phyloP scores from a whole-genome alignment of 1,140 invertebrate species.

The Bilobella aurantiaca region DNA sequence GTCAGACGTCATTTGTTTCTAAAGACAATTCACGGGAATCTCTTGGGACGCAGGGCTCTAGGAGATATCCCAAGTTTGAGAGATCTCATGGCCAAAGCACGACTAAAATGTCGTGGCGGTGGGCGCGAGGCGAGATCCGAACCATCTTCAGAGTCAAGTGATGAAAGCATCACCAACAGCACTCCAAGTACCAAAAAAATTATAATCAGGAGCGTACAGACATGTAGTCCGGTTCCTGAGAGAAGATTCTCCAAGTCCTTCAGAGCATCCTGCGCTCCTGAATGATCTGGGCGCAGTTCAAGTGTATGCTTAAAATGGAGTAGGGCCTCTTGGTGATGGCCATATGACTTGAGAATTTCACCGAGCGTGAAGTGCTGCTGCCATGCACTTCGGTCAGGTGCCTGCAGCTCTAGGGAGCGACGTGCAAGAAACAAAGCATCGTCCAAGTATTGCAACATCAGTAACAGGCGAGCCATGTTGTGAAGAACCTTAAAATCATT shows the following conservation, averaged over 20 bases:
- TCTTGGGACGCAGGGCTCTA: constrained; percentile 38
- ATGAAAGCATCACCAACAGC: constrained; percentile 65
- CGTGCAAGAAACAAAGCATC: constrained; percentile 76
- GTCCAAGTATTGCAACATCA: constrained; percentile 74
- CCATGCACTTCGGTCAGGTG: constrained; percentile 73
- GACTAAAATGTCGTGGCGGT: constrained; percentile 65
- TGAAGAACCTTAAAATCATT: constrained; percentile 50
- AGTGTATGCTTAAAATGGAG: constrained; percentile 60
- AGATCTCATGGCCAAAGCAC: constrained; percentile 65
- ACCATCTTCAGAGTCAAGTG: constrained; percentile 51
- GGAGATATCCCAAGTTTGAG: constrained; percentile 46
- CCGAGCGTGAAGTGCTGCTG: constrained; percentile 78
- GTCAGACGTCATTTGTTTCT: background rate
- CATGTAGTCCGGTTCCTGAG: constrained; percentile 52
- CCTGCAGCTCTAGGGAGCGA: constrained; percentile 58
- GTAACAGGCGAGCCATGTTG: constrained; percentile 61
- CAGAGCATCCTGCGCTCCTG: constrained; percentile 62
- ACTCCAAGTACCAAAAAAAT: constrained; percentile 68
- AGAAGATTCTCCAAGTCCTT: constrained; percentile 65
- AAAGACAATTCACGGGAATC: constrained; percentile 23
- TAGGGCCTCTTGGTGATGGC: constrained; percentile 65
- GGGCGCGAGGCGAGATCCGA: constrained; percentile 52
- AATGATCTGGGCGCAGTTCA: constrained; percentile 67
- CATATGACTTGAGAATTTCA: constrained; percentile 73
- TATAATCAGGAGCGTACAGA: constrained; percentile 75